These are phyloP conservation scores for Atrina japonica DNA, from an alignment of 2,888 invertebrate species.

Conservation along the genomic window DNA sequence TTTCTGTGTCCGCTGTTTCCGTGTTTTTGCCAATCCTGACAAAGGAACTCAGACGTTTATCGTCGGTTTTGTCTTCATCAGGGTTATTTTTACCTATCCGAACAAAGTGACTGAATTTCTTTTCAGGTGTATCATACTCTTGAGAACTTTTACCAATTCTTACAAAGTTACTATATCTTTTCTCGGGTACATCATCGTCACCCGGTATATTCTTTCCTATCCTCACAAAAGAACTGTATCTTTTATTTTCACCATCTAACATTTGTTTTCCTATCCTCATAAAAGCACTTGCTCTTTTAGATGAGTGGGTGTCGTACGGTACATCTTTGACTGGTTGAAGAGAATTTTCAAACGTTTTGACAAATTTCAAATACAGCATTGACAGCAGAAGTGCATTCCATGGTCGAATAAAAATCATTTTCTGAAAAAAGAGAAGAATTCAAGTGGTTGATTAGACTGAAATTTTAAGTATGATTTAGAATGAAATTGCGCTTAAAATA, in stretches of 20 bases:
- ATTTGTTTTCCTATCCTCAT: conserved; percentile 21
- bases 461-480: no score
- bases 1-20: conserved; percentile 3
- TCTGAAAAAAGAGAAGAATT: no score
- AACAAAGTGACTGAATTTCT: conserved; percentile 27
- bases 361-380: no score
- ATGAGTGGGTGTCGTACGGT: no score
- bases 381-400: no score
- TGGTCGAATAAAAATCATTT: no score
- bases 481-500: no score
- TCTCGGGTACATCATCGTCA: neutral
- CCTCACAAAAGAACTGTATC: conserved; percentile 35
- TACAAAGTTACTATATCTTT: conserved; percentile 40
- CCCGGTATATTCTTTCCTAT: conserved; percentile 26
- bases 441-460: no score
- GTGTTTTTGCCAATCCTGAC: conserved; percentile 26
- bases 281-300: conserved; percentile 24
- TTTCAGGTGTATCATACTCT: conserved; percentile 21
- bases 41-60: conserved; percentile 24
- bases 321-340: no score
- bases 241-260: conserved; percentile 9
- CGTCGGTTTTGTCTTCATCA: conserved; percentile 3
- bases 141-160: conserved; percentile 32
- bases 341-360: no score
- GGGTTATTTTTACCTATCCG: conserved; percentile 34